Evolutionary conservation across 2,113 vertebrate genomes (phyloP).

Genomic region (Nannospalax galili): DNA sequence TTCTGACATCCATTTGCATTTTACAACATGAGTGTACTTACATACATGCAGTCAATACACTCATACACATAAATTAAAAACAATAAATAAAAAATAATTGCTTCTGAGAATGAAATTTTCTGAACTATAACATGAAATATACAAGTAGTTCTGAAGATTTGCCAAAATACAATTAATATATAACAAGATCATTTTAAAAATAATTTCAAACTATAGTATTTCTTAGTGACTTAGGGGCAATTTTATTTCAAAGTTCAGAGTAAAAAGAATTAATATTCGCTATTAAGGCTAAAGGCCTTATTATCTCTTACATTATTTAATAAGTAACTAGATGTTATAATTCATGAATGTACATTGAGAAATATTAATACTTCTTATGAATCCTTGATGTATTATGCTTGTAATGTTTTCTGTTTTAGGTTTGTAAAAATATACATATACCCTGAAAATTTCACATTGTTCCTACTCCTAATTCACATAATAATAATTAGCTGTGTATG

Average conservation of each 20-base stretch:
- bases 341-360: slow-evolving; percentile 9
- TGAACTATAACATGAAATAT: not conserved
- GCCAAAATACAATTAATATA: slow-evolving; percentile 4
- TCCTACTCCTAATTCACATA: not conserved
- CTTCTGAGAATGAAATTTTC: not conserved
- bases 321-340: not conserved
- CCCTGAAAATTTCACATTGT: not conserved
- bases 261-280: not conserved
- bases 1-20: too few relatives aligned
- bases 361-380: not conserved
- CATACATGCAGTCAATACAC: too few relatives aligned
- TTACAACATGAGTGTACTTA: too few relatives aligned
- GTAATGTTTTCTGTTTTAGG: not conserved
- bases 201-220: slow-evolving; percentile 1
- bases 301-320: not conserved
- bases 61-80: too few relatives aligned
- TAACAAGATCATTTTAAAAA: not conserved
- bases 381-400: not conserved
- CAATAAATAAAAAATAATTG: too few relatives aligned
- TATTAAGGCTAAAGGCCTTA: not conserved
- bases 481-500: not conserved
- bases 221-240: not conserved
- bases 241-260: not conserved
- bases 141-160: not conserved
- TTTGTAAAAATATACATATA: not conserved